These are phyloP conservation scores for Molossus molossus DNA, from an alignment of 2,797 vertebrate genomes.

Conservation along the genomic window DNA sequence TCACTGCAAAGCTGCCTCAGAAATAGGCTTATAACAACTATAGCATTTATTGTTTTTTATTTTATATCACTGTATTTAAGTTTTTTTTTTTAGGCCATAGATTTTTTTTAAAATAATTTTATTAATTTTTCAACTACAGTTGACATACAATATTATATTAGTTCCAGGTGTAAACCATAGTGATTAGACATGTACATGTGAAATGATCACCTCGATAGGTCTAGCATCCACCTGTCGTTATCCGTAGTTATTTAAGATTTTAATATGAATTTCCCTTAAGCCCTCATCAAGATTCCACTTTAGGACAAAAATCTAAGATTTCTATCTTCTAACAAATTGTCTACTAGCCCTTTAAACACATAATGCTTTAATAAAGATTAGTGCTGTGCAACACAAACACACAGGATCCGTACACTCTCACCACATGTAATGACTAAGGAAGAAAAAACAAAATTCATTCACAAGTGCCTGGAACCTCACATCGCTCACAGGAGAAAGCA, in stretches of 20 bases:
- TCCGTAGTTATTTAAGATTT: background rate
- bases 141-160: background rate
- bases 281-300: slow-evolving; percentile 28
- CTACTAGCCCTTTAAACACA: background rate
- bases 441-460: background rate
- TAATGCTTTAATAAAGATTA: slow-evolving; percentile 1
- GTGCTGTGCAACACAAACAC: background rate
- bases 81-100: background rate
- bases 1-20: background rate
- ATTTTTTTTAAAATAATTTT: background rate
- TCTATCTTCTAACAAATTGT: slow-evolving; percentile 11
- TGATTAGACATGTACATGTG: background rate
- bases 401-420: background rate
- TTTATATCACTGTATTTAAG: background rate
- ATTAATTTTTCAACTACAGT: background rate
- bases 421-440: background rate
- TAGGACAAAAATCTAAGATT: background rate
- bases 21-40: background rate
- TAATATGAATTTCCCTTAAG: slow-evolving; percentile 51
- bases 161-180: background rate
- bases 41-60: background rate
- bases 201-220: background rate
- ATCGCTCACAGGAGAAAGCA: background rate
- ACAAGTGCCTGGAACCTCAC: background rate
- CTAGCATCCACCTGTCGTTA: background rate